Evolutionary conservation across 2,113 vertebrate genomes (phyloP).

Genomic region (Turnix velox): DNA sequence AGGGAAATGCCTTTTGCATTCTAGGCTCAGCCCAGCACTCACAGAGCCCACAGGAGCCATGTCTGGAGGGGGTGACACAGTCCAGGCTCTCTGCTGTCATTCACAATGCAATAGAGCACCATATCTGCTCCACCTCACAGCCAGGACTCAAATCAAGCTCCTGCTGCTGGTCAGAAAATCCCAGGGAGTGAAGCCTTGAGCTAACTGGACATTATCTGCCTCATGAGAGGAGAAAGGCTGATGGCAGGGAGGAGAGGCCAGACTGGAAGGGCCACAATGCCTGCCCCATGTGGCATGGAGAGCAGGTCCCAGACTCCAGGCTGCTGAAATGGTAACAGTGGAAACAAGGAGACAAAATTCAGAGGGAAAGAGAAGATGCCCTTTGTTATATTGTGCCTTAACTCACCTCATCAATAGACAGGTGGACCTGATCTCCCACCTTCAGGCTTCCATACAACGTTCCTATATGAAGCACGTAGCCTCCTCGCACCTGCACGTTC

Average conservation of each 20-base stretch:
- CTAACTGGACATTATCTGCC: not conserved
- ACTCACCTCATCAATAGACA: constrained; percentile 92
- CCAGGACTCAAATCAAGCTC: not conserved
- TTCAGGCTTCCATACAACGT: constrained; percentile 86
- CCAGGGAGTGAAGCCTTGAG: not conserved
- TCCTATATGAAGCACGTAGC: constrained; percentile 90
- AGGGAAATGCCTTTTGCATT: not conserved
- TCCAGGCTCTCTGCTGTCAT: not conserved
- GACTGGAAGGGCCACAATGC: not conserved
- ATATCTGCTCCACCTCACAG: not conserved
- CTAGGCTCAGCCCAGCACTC: not conserved
- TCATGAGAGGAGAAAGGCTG: accelerated
- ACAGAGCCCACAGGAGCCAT: not conserved
- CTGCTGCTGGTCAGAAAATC: not conserved
- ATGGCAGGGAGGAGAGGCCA: not conserved
- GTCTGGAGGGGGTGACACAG: not conserved
- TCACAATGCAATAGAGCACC: not conserved
- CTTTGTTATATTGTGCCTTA: not conserved
- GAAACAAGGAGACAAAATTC: not conserved
- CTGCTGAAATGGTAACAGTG: accelerated
- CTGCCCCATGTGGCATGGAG: accelerated
- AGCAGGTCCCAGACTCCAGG: not conserved
- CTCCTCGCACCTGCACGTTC: constrained; percentile 92
- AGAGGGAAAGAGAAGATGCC: not conserved
- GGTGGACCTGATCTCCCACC: constrained; percentile 84